Base-by-base conservation (phyloP, 2,797 vertebrate species). In the Lacerta bilineata region DNA sequence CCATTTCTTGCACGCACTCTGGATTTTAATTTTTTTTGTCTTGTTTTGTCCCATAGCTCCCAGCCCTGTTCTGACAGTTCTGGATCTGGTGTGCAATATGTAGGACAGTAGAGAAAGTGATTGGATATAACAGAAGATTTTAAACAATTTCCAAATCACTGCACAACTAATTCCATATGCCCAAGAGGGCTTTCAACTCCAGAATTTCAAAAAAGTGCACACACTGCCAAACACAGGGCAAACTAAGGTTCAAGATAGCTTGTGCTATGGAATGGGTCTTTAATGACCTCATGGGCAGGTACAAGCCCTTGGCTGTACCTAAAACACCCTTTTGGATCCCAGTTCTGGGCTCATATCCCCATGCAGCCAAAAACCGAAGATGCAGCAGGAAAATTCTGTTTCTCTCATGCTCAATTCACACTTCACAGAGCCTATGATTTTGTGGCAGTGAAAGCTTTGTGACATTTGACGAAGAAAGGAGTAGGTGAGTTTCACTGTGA, bases 341-440 rank as follows among this genome's bases (percentile, higher is more conserved):
- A 69, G 1, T n/a, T 2, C n/a, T 80, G 41, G 9, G 25, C 20
- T 86, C 20, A 36, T 36, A 55, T 23, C 33, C 17, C 46, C 74
- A 10, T 71, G 72, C 61, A 61, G 23, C 8, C 66, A 59, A 71
- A 33, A 80, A 68, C 27, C 8, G 27, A 61, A 18, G n/a, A 9
- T 4, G 29, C 18, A 15, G 7, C 39, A 61, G 36, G 41, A 85
- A 39, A 85, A 77, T 46, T 43, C 9, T 36, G n/a, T 78, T 77
- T 66, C 20, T 86, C 46, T 41, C 5, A 39, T 72, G 20, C 25
- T 80, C 33, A 27, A 82, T 75, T 83, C 29, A 41, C 15, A 69
- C 17, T 71, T 69, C 43, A 78, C 11, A 88, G 46, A 71, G 13
- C n/a, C 9, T 7, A 80, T 88, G 5, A 33, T 72, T 88, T 78